Evolutionary conservation across 2,113 vertebrate species (phyloP).

Genomic region (Sorex fumeus): DNA sequence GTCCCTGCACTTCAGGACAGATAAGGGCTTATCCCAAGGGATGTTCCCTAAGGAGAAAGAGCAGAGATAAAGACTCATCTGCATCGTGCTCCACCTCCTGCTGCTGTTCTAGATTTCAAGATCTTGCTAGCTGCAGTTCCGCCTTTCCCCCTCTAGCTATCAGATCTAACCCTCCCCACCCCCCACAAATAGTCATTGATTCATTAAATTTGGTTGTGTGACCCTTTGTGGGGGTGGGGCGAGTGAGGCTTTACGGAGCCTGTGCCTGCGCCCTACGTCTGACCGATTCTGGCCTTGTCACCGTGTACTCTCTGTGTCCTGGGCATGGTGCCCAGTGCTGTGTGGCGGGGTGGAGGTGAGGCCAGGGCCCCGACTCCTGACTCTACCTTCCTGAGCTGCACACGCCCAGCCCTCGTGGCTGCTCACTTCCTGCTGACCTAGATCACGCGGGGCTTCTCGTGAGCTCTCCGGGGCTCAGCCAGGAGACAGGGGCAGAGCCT

Average conservation of each 20-base stretch:
- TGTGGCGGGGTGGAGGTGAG: no score
- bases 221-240: neutral
- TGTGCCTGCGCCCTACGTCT: neutral
- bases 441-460: neutral
- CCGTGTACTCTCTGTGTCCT: neutral
- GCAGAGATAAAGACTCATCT: no score
- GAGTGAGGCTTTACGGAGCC: neutral
- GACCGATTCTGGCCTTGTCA: neutral
- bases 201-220: slow-evolving; percentile 53
- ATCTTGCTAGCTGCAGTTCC: no score
- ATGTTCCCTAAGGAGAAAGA: no score
- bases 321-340: neutral
- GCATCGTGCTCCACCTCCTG: no score
- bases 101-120: no score
- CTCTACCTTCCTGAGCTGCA: neutral
- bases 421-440: neutral
- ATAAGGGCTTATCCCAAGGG: no score
- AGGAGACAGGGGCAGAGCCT: neutral
- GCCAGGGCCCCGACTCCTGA: neutral
- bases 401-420: neutral
- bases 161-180: no score
- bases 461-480: neutral
- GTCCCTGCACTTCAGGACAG: no score
- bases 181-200: slow-evolving; percentile 46
- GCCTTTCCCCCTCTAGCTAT: no score